A percentile compares a stretch with the other conserved stretches of the same genome.
These are phyloP conservation scores for Bubalus kerabau DNA, from an alignment of 2,113 vertebrate genomes.

Conservation along the genomic window DNA sequence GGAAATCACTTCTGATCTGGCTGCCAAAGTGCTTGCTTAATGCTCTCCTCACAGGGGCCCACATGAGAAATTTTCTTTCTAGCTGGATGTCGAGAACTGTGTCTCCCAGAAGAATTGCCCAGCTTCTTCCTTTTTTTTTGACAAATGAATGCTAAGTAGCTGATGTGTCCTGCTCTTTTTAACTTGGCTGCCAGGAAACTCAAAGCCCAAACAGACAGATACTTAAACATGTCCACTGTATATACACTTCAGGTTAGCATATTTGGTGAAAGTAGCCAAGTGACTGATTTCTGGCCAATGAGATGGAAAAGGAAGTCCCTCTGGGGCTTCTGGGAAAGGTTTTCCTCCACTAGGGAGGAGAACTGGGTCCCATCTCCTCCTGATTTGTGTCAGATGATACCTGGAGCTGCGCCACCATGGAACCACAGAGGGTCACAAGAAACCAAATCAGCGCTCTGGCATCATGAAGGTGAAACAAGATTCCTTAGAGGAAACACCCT, in stretches of 20 bases:
- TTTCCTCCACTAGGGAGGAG: not conserved
- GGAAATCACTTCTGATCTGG: slow-evolving; percentile 17
- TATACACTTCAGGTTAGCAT: not conserved
- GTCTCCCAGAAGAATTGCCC: not conserved
- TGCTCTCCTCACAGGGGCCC: not conserved
- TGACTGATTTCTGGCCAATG: not conserved
- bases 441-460: not conserved
- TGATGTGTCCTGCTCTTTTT: not conserved
- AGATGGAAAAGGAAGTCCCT: not conserved
- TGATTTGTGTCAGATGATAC: not conserved
- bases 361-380: not conserved
- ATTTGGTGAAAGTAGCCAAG: not conserved
- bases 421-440: not conserved
- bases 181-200: slow-evolving; percentile 36
- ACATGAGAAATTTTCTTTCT: not conserved
- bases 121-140: not conserved
- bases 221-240: not conserved
- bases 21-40: slow-evolving; percentile 28
- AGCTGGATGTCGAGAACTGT: not conserved
- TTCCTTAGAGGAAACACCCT: not conserved
- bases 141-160: not conserved
- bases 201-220: not conserved
- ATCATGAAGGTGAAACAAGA: not conserved
- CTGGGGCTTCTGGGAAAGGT: not conserved
- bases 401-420: not conserved